Conservation (phyloP, 2,113 vertebrate genomes). For the Sclerurus mexicanus region DNA sequence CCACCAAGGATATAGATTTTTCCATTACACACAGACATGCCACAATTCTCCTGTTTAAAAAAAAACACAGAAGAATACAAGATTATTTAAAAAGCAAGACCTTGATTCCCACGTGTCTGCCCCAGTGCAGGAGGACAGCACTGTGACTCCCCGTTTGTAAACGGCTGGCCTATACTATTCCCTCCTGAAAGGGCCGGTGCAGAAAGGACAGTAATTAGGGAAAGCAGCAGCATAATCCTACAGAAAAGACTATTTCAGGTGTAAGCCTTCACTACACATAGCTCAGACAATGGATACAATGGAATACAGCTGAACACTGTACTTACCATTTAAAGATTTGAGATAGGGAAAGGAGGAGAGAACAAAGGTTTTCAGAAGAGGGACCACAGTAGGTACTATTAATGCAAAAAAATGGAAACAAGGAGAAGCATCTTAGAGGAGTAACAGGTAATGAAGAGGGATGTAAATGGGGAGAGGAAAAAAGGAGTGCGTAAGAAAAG, state of each 20-base stretch:
- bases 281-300: not conserved
- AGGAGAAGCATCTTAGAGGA: not conserved
- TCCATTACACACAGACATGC: conserved; percentile 98
- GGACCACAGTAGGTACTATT: not conserved
- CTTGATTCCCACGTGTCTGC: not conserved
- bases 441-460: not conserved
- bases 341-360: not conserved
- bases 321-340: not conserved
- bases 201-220: not conserved
- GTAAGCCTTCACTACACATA: not conserved
- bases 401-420: not conserved
- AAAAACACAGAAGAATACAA: not conserved
- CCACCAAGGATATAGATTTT: conserved; percentile 98
- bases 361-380: not conserved
- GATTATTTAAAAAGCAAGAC: not conserved
- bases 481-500: not conserved
- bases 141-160: not conserved
- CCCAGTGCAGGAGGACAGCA: not conserved
- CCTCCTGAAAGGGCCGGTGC: not conserved
- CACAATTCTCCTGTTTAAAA: conserved; percentile 91
- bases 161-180: not conserved
- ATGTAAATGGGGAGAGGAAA: not conserved
- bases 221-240: not conserved
- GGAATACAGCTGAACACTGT: not conserved
- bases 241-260: not conserved